Base-by-base conservation (phyloP, 2,113 vertebrate genomes). In the Globicephala melas region DNA sequence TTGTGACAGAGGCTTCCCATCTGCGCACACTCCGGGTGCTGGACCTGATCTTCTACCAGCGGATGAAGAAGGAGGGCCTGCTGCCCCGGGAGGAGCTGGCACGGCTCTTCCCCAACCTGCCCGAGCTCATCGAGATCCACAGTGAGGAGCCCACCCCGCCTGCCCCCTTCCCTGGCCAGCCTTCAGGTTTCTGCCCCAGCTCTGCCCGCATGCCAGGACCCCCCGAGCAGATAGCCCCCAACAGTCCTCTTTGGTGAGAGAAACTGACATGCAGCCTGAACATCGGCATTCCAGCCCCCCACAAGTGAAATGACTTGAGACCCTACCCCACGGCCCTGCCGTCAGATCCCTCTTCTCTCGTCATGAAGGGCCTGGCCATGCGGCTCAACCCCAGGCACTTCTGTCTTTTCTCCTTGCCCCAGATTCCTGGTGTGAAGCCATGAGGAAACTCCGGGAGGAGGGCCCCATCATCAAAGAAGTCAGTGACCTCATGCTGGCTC, bases 31-130 rank as follows among this genome's bases (percentile, higher is more conserved):
- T 99, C 20, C 98, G 99, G 2, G 99, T 99, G 38, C 98, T 99
- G 62, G 99, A 99, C 97, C 98, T 99, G 95, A 99, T 99, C 26
- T 99, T 99, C 81, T 99, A 99, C 98, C 99, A 99, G 98, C 99
- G 99, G 92, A 98, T 99, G 99, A 98, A 98, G 97, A 98, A 98
- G 83, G 98, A 99, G 95, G 98, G 96, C n/a, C 98, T 99, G 62
- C 97, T 99, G 92, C 98, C 98, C 58, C 95, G 98, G 0, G 99
- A 99, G 0, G 99, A 99, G 97, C 99, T 99, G 96, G 98, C 98
- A 3, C 99, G 99, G 79, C 99, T 99, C 97, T 99, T 99, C 97
- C 99, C 99, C 55, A 99, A 99, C 98, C 98, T 99, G 86, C 99
- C 98, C 0, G 99, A 99, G 38, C 99, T 99, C 91, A 99, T 99